phyloP scores from a whole-genome alignment of 2,113 vertebrate species.

The Nannospalax galili region DNA sequence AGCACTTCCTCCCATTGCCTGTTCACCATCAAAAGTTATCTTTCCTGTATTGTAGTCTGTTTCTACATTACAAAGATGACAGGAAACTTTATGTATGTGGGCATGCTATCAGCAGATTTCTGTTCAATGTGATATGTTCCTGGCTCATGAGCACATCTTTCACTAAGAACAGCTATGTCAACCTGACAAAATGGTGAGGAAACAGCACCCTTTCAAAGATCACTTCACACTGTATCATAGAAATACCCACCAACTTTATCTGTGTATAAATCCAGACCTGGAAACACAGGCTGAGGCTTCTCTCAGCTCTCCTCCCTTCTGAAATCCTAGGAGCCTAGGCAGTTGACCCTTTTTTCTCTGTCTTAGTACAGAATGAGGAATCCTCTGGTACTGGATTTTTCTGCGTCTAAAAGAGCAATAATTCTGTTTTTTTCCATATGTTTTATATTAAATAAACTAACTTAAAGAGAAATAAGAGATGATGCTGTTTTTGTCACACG shows the following conservation, averaged over 20 bases:
- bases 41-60: not conserved
- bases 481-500: constrained; percentile 3
- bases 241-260: not conserved
- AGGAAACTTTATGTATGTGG: not conserved
- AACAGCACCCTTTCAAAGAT: not conserved
- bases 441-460: not conserved
- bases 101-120: not conserved
- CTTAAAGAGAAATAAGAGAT: constrained; percentile 33
- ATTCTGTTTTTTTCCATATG: too few relatives aligned
- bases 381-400: not conserved
- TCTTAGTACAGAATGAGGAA: not conserved
- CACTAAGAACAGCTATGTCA: not conserved
- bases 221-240: not conserved
- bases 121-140: not conserved
- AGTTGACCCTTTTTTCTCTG: not conserved
- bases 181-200: not conserved
- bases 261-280: not conserved
- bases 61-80: not conserved
- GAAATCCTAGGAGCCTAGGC: not conserved
- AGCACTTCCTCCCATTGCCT: not conserved
- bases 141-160: not conserved
- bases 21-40: not conserved
- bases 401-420: not conserved
- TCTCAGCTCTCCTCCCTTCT: not conserved
- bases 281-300: rapidly evolving